These are phyloP conservation scores for Geococcyx californianus DNA, from an alignment of 2,113 vertebrate species.

Conservation along the genomic window DNA sequence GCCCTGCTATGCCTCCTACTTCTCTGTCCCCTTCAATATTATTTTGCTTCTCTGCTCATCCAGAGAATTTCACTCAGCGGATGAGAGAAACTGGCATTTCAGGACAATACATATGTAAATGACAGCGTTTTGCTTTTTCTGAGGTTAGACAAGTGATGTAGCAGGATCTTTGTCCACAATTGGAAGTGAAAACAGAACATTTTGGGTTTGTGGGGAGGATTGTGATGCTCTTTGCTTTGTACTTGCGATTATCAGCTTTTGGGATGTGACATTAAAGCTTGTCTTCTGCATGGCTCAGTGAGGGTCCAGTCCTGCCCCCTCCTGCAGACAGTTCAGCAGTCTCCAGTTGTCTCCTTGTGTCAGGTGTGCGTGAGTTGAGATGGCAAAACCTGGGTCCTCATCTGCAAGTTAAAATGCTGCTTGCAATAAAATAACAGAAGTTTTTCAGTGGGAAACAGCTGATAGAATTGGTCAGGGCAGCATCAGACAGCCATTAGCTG, in stretches of 20 bases:
- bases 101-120: not conserved
- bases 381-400: rapidly evolving
- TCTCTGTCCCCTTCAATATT: not conserved
- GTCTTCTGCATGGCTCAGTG: not conserved
- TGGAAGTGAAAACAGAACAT: not conserved
- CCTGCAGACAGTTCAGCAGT: rapidly evolving
- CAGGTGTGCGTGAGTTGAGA: rapidly evolving
- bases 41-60: not conserved
- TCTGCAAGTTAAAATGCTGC: not conserved
- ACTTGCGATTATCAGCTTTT: not conserved
- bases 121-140: not conserved
- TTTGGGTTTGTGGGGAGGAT: not conserved
- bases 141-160: not conserved
- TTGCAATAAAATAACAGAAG: not conserved
- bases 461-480: too few species aligned
- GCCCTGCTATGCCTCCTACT: not conserved
- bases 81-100: not conserved
- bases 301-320: not conserved
- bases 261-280: not conserved
- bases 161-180: not conserved
- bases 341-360: not conserved
- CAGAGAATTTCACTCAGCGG: not conserved
- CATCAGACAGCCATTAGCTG: not conserved
- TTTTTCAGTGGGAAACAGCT: not conserved
- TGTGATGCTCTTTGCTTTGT: not conserved